Conservation (phyloP, 2,113 vertebrate genomes). For the Bubo scandiacus region DNA sequence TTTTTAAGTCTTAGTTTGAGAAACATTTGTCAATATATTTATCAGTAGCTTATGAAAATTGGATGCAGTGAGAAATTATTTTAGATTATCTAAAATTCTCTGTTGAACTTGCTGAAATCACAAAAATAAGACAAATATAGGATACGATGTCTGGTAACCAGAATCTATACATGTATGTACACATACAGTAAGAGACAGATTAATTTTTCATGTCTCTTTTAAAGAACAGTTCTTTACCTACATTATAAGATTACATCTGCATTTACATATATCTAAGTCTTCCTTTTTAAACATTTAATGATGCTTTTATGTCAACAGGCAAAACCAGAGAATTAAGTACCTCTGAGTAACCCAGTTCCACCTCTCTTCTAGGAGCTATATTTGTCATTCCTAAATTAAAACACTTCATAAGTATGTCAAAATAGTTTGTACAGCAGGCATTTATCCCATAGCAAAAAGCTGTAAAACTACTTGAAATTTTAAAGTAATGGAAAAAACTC, state of each 20-base stretch:
- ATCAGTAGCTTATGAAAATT: not conserved
- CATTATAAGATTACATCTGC: not conserved
- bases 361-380: not conserved
- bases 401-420: not conserved
- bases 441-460: not conserved
- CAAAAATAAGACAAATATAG: not conserved
- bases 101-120: not conserved
- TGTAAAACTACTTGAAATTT: not conserved
- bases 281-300: not conserved
- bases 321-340: not conserved
- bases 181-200: not conserved
- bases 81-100: not conserved
- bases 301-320: not conserved
- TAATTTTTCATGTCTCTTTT: not conserved
- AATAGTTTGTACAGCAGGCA: not conserved
- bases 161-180: not conserved
- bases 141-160: not conserved
- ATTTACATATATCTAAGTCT: not conserved
- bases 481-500: not conserved
- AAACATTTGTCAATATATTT: not conserved
- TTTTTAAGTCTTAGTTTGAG: not conserved
- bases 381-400: not conserved
- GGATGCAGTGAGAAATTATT: not conserved
- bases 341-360: not conserved
- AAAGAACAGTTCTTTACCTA: not conserved